Conservation (phyloP, 2,888 invertebrate species). For the Nysson spinosus region DNA sequence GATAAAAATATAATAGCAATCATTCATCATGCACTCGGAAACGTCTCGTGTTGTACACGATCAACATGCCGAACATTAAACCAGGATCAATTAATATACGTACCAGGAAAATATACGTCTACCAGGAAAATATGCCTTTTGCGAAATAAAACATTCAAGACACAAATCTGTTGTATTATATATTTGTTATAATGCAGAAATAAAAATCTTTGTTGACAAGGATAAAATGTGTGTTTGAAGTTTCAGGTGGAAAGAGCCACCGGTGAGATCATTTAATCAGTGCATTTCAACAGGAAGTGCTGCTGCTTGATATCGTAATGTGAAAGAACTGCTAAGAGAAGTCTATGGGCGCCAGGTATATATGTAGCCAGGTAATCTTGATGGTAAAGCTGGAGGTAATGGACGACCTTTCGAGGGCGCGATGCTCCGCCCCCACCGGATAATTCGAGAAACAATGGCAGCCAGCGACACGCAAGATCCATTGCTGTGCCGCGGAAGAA, state of each 20-base stretch:
- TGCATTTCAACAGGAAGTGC: background rate
- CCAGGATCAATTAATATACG: too few relatives aligned
- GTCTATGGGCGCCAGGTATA: conserved; percentile 34
- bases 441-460: conserved; percentile 74
- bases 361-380: conserved; percentile 40
- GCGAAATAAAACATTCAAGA: too few relatives aligned
- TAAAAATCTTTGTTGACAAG: too few relatives aligned
- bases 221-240: too few relatives aligned
- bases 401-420: conserved; percentile 75
- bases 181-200: too few relatives aligned
- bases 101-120: too few relatives aligned
- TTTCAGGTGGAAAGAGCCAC: too few relatives aligned
- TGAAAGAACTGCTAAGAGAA: conserved; percentile 19
- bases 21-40: too few relatives aligned
- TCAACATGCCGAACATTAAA: too few relatives aligned
- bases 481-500: conserved; percentile 24
- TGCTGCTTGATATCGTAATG: conserved; percentile 1
- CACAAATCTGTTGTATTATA: too few relatives aligned
- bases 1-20: background rate
- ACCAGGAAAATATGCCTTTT: too few relatives aligned
- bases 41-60: too few relatives aligned
- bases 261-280: background rate
- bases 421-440: conserved; percentile 73
- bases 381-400: conserved; percentile 56
- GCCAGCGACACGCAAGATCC: conserved; percentile 51